Percentiles rank a stretch among this genome's conserved stretches.
These are phyloP conservation scores for Pseudochirops cupreus DNA, from an alignment of 2,797 vertebrate genomes.

Conservation along the genomic window DNA sequence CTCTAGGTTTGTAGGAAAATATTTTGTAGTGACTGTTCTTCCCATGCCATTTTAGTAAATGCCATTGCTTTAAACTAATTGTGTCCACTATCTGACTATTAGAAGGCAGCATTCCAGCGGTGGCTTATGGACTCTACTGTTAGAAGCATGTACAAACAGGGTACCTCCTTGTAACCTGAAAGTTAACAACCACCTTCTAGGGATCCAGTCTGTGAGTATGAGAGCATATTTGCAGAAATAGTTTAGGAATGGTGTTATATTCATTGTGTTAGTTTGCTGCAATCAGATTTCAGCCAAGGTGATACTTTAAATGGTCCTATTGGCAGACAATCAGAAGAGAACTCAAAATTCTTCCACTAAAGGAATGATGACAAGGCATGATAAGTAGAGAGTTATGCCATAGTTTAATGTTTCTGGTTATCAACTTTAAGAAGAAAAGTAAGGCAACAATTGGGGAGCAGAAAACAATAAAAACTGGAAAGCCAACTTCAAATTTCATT, in stretches of 20 bases:
- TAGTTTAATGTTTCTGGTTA: background rate
- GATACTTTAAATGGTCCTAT: background rate
- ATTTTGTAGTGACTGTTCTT: background rate
- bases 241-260: background rate
- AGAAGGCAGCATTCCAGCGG: background rate
- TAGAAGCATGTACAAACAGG: background rate
- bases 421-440: background rate
- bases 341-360: background rate
- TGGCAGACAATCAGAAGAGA: background rate
- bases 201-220: background rate
- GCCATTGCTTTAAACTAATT: background rate
- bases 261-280: background rate
- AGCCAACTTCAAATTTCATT: background rate
- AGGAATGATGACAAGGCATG: background rate
- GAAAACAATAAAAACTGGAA: background rate
- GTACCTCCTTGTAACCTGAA: background rate
- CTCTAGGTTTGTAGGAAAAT: background rate
- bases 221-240: background rate
- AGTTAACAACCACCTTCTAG: background rate
- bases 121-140: background rate
- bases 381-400: background rate
- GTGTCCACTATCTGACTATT: background rate
- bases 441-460: background rate
- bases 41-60: background rate
- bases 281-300: too few relatives aligned